Base-by-base conservation (phyloP, 2,797 vertebrate genomes). In the Cynopterus sphinx region DNA sequence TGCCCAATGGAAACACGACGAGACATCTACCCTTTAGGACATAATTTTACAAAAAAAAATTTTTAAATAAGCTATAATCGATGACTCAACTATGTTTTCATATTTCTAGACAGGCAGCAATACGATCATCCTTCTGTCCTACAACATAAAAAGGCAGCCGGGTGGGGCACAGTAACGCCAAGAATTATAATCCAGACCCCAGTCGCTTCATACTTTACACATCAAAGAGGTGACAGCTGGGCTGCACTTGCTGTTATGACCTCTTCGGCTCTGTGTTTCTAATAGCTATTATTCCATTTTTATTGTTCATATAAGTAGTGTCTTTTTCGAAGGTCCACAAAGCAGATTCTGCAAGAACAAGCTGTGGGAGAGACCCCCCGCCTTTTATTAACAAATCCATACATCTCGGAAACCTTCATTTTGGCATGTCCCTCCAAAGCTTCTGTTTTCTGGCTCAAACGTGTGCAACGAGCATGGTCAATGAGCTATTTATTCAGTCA, bases 1-100 rank as follows among this genome's bases (percentile, higher is more conserved):
- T 28, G 36, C 33, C 5, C 0, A 16, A 63, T 1, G n/a, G n/a
- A 73, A 36, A 49, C 22, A 9, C 0, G n/a, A n/a, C 0, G 0
- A 94, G 71, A 75, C 17, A 8, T n/a, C 61, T 41, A 4, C 39
- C 67, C 87, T 96, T 82, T 9, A 28, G 46, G 73, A 77, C 22
- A 51, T 36, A 49, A 92, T 31, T 87, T 85, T 68, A 84, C n/a
- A 90, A 91, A 81, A n/a, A 81, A n/a, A 67, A 46, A 59, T 57
- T 61, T 88, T 59, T 78, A 93, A 86, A 68, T 82, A 68, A 87
- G 92, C 78, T 71, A 85, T n/a, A 82, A 53, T 41, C 41, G 91
- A 43, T 28, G 26, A 82, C 24, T 83, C 68, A 86, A 78, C 51
- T 17, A 31, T 6, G 12, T 19, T 22, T 15, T 11, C 49, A 4